A percentile compares a stretch with the other conserved stretches of the same genome.
Evolutionary conservation across 37 sponge, comb jelly and placozoan genomes (phyloP).

Genomic region (Mnemiopsis leidyi): DNA sequence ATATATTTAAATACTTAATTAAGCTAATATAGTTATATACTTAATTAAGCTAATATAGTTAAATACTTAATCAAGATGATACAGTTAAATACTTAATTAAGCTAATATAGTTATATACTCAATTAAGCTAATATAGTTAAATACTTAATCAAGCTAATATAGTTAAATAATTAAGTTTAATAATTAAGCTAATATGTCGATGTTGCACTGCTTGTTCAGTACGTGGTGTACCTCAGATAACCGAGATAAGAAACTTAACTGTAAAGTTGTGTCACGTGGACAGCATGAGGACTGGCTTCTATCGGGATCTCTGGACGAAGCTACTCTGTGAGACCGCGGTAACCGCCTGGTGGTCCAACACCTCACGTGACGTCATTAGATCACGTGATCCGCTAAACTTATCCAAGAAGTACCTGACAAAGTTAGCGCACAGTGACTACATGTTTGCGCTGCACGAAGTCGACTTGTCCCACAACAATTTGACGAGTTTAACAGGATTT

Average conservation of each 20-base stretch:
- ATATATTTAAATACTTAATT: too few relatives aligned
- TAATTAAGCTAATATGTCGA: too few relatives aligned
- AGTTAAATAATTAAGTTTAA: too few relatives aligned
- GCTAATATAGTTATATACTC: too few relatives aligned
- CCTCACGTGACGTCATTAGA: conserved; percentile 21
- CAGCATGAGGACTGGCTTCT: conserved; percentile 20
- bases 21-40: too few relatives aligned
- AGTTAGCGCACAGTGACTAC: neutral
- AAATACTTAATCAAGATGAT: too few relatives aligned
- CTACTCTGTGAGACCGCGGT: conserved; percentile 22
- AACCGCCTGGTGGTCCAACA: neutral
- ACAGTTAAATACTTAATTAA: too few relatives aligned
- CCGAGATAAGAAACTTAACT: conserved; percentile 17
- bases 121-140: too few relatives aligned
- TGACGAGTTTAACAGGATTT: neutral
- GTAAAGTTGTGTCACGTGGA: conserved; percentile 47
- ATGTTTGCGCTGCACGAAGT: neutral
- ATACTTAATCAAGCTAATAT: too few relatives aligned
- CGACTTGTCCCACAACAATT: conserved; percentile 18
- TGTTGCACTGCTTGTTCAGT: too few relatives aligned
- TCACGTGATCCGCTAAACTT: conserved; percentile 54
- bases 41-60: too few relatives aligned
- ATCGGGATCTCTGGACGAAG: conserved; percentile 18
- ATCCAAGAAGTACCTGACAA: conserved; percentile 31
- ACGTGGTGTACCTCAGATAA: conserved; percentile 28